Conservation (phyloP, 1,140 invertebrate genomes). For the Bombus affinis region DNA sequence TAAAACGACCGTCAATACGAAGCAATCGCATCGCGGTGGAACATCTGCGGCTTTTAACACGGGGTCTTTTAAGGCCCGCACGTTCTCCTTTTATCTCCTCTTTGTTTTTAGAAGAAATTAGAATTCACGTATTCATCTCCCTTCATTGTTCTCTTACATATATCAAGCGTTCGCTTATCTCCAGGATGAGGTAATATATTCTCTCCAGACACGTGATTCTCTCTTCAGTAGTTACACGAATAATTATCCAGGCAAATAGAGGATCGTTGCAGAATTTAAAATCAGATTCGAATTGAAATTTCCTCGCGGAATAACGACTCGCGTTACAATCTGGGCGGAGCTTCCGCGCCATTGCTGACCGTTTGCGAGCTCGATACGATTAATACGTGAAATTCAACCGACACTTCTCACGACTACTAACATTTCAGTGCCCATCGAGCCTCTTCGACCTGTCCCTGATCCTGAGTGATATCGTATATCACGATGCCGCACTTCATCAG, state of each 20-base stretch:
- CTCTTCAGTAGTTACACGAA: not conserved
- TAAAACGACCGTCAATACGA: not conserved
- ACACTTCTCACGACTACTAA: not conserved
- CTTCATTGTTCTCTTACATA: not conserved
- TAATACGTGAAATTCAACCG: not conserved
- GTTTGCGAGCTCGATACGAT: not conserved
- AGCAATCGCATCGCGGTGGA: not conserved
- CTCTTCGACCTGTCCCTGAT: conserved; percentile 64
- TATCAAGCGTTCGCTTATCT: not conserved
- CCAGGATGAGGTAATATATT: too few relatives aligned
- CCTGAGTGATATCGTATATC: conserved; percentile 77
- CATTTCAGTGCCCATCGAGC: conserved; percentile 68
- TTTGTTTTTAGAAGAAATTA: conserved; percentile 19
- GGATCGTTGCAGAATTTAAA: not conserved
- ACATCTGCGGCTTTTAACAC: not conserved
- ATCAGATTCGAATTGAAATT: conserved; percentile 4
- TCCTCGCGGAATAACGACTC: not conserved
- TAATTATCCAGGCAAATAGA: not conserved
- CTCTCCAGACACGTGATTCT: not conserved
- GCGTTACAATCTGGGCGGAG: not conserved
- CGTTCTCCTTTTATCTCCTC: not conserved
- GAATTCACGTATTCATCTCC: not conserved
- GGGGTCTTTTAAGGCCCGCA: too few relatives aligned
- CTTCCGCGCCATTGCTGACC: too few relatives aligned
- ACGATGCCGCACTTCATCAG: conserved; percentile 74